Conservation (phyloP, 1,140 invertebrate genomes). For the Conus ventricosus region DNA sequence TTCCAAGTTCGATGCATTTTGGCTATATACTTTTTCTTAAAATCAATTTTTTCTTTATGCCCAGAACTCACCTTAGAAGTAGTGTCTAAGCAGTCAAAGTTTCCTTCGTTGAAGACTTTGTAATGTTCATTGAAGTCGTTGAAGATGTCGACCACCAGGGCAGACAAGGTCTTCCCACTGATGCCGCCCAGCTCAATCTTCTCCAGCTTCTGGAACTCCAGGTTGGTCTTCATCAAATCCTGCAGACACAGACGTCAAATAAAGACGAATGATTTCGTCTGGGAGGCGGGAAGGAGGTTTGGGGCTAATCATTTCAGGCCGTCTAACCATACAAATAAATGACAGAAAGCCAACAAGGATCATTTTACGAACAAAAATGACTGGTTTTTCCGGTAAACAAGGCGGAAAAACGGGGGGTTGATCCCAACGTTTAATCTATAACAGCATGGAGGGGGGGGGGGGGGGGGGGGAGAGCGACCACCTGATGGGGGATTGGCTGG, state of each 20-base stretch:
- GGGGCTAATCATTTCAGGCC: background rate
- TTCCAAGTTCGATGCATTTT: too few relatives aligned
- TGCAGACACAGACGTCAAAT: constrained; percentile 63
- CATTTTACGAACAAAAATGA: too few relatives aligned
- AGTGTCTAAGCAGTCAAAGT: constrained; percentile 89
- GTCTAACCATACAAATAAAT: background rate
- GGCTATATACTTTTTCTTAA: too few relatives aligned
- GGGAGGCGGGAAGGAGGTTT: background rate
- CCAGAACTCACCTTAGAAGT: constrained; percentile 63
- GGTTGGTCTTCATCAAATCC: constrained; percentile 92
- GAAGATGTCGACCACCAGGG: constrained; percentile 83
- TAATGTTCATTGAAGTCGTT: constrained; percentile 93
- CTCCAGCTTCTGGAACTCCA: constrained; percentile 95
- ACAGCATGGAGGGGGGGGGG: too few relatives aligned
- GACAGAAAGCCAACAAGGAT: too few relatives aligned
- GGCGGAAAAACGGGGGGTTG: too few relatives aligned
- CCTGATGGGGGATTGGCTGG: too few relatives aligned
- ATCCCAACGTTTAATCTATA: too few relatives aligned
- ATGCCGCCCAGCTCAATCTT: constrained; percentile 96
- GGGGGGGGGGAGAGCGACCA: too few relatives aligned
- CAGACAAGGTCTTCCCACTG: constrained; percentile 86
- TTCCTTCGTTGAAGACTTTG: constrained; percentile 88
- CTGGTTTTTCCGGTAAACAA: too few relatives aligned
- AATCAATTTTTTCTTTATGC: too few relatives aligned
- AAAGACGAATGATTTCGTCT: background rate